A percentile compares a stretch with the other conserved stretches of the same genome.
phyloP scores from a whole-genome alignment of 2,888 invertebrate species.

The Perdita meconis region DNA sequence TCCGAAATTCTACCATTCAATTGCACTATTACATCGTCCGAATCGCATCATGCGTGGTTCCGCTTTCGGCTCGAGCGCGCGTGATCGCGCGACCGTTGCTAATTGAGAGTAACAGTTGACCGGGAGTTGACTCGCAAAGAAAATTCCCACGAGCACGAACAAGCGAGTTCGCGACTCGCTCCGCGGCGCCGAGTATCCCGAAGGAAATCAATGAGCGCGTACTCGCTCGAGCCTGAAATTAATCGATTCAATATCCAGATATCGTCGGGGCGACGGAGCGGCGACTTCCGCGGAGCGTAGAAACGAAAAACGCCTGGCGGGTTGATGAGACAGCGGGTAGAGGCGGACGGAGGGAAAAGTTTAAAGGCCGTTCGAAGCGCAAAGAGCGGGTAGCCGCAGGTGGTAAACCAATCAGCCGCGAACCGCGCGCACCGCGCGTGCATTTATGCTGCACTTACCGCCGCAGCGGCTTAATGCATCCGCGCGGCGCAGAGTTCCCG shows the following conservation, averaged over 20 bases:
- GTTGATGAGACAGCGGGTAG: neutral
- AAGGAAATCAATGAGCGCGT: conserved; percentile 32
- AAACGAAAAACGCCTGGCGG: conserved; percentile 15
- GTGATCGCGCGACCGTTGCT: conserved; percentile 1
- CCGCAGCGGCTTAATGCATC: conserved; percentile 48
- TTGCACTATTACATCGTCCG: too few relatives aligned
- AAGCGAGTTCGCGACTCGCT: neutral
- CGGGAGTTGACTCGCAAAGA: neutral
- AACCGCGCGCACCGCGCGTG: conserved; percentile 54
- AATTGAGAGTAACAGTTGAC: neutral
- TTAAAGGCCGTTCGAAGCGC: conserved; percentile 50
- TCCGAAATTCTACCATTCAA: too few relatives aligned
- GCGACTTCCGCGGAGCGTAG: conserved; percentile 35
- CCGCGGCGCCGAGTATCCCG: conserved; percentile 11
- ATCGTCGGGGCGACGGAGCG: conserved; percentile 30
- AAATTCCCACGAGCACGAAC: neutral
- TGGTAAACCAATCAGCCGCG: conserved; percentile 67
- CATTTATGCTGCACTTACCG: conserved; percentile 58
- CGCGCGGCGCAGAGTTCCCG: conserved; percentile 29
- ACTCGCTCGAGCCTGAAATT: conserved; percentile 41
- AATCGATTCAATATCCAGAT: conserved; percentile 49
- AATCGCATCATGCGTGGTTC: too few relatives aligned
- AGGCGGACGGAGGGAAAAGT: conserved; percentile 32
- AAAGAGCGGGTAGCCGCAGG: conserved; percentile 63
- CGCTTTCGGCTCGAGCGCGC: neutral